Conservation (phyloP, 2,888 invertebrate genomes). For the Lysandra bellargus region DNA sequence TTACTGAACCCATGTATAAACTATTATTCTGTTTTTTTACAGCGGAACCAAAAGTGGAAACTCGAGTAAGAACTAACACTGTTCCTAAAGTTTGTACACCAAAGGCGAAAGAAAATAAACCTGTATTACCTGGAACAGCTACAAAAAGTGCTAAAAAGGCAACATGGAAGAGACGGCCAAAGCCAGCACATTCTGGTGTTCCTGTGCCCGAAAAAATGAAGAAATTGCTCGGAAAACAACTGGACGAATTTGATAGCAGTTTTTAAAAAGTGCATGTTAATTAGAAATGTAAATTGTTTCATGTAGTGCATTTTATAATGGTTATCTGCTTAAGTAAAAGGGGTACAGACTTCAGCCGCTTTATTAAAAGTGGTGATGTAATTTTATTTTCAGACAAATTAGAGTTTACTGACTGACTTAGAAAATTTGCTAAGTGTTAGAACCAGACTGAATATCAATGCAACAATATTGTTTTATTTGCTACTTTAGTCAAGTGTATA, state of each 20-base stretch:
- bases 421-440: not conserved
- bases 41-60: constrained; percentile 48
- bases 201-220: constrained; percentile 71
- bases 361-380: not conserved
- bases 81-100: constrained; percentile 58
- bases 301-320: not conserved
- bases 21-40: constrained; percentile 39
- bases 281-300: not conserved
- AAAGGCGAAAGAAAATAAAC: constrained; percentile 55
- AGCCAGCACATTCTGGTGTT: constrained; percentile 70
- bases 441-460: too few relatives aligned
- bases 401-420: not conserved
- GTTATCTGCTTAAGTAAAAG: not conserved
- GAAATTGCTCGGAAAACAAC: constrained; percentile 53
- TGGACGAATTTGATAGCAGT: constrained; percentile 50
- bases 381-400: not conserved
- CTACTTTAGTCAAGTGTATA: too few relatives aligned
- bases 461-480: too few relatives aligned
- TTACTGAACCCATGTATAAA: not conserved
- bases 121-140: constrained; percentile 50
- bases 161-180: constrained; percentile 59
- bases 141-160: constrained; percentile 60
- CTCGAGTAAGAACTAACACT: constrained; percentile 52
- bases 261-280: constrained; percentile 30
- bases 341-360: not conserved